Evolutionary conservation across 2,888 invertebrate genomes (phyloP).

Genomic region (Ephialtes manifestator): DNA sequence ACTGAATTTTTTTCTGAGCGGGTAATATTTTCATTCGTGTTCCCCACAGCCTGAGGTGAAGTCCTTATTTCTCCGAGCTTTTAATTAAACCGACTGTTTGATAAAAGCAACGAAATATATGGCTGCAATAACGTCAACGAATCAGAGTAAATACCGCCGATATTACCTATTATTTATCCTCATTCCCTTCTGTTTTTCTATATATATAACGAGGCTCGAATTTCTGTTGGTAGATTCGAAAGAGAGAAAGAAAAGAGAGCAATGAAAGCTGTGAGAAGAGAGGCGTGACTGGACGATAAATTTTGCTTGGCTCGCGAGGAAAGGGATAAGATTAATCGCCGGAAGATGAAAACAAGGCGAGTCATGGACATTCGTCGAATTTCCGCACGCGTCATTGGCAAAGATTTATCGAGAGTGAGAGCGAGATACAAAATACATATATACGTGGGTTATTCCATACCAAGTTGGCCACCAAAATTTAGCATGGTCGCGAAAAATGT

Average conservation of each 20-base stretch:
- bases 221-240: conserved; percentile 41
- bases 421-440: conserved; percentile 20
- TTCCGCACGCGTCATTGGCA: conserved; percentile 68
- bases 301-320: conserved; percentile 30
- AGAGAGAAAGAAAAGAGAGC: conserved; percentile 27
- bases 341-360: conserved; percentile 63
- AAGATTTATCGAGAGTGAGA: conserved; percentile 63
- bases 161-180: conserved; percentile 53
- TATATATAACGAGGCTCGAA: neutral
- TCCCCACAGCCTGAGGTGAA: neutral
- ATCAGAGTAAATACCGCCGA: conserved; percentile 51
- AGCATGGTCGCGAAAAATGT: no score
- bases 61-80: conserved; percentile 17
- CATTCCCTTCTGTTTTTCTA: conserved; percentile 28
- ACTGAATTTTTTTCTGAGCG: neutral
- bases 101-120: conserved; percentile 27
- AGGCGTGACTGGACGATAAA: conserved; percentile 67
- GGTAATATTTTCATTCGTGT: conserved; percentile 4
- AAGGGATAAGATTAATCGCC: conserved; percentile 67
- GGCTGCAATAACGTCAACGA: conserved; percentile 44
- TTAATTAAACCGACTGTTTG: conserved; percentile 36
- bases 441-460: no score
- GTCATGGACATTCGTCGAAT: conserved; percentile 69
- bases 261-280: conserved; percentile 34
- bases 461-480: no score